A percentile compares a stretch with the other conserved stretches of the same genome.
Evolutionary conservation across 2,888 invertebrate species (phyloP).

Genomic region (Temnothorax ravouxi): DNA sequence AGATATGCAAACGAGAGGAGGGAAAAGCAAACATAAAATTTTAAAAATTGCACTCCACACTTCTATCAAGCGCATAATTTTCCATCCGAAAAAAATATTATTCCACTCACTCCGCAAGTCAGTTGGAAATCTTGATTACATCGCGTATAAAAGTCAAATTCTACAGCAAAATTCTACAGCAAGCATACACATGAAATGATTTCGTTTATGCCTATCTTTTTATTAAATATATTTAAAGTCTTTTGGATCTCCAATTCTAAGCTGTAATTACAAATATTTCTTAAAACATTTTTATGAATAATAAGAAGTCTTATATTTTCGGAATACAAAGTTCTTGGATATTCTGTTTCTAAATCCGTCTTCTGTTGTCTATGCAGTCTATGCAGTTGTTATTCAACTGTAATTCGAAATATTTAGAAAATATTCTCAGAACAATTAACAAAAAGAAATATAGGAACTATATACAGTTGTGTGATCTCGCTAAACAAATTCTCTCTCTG

Average conservation of each 20-base stretch:
- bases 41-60: conserved; percentile 25
- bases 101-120: conserved; percentile 42
- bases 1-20: conserved; percentile 33
- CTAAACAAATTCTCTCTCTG: not conserved
- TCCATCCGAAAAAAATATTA: conserved; percentile 47
- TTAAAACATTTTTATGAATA: not conserved
- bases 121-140: conserved; percentile 47
- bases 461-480: not conserved
- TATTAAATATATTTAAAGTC: conserved; percentile 13
- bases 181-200: conserved; percentile 27
- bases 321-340: not conserved
- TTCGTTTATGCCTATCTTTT: conserved; percentile 14
- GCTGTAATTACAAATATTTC: not conserved
- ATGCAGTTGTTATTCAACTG: not conserved
- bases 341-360: not conserved
- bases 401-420: not conserved
- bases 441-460: not conserved
- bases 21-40: conserved; percentile 25
- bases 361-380: not conserved
- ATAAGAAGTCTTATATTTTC: not conserved
- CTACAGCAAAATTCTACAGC: not conserved
- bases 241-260: not conserved
- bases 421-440: not conserved
- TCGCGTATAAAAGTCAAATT: conserved; percentile 34
- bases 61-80: conserved; percentile 50